phyloP scores from a whole-genome alignment of 2,888 invertebrate genomes.

The Cerceris rybyensis region DNA sequence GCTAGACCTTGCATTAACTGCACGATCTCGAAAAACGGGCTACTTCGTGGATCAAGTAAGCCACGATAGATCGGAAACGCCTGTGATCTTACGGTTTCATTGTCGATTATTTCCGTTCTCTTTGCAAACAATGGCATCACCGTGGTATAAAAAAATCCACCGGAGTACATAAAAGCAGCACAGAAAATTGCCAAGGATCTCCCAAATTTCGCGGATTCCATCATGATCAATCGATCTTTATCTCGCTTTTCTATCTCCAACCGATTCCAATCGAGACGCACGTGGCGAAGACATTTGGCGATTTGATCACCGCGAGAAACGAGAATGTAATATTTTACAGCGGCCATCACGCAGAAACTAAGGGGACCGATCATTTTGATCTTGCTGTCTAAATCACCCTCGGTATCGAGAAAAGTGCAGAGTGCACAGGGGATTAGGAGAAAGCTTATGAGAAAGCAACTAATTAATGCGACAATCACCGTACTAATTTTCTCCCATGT shows the following conservation, averaged over 20 bases:
- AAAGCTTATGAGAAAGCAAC: conserved; percentile 66
- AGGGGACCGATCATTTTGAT: conserved; percentile 69
- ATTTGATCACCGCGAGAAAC: conserved; percentile 51
- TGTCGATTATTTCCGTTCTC: conserved; percentile 63
- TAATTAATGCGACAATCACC: conserved; percentile 31
- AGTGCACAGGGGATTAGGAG: conserved; percentile 68
- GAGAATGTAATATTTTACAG: conserved; percentile 64
- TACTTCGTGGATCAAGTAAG: conserved; percentile 67
- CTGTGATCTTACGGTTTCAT: conserved; percentile 65
- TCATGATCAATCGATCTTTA: conserved; percentile 60
- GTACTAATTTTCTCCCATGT: conserved; percentile 37
- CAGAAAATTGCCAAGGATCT: conserved; percentile 61
- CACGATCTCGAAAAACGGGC: conserved; percentile 73
- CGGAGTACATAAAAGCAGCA: conserved; percentile 71
- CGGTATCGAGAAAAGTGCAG: conserved; percentile 60
- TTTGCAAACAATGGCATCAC: conserved; percentile 70
- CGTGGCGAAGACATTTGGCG: conserved; percentile 57
- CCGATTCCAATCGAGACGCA: conserved; percentile 64
- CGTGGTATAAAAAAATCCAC: conserved; percentile 72
- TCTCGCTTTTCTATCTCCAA: not conserved
- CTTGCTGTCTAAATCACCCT: conserved; percentile 51
- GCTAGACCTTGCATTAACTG: conserved; percentile 70
- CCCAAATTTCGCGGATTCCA: conserved; percentile 60
- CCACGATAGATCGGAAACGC: conserved; percentile 72
- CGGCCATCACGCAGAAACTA: conserved; percentile 69